Conservation (phyloP, 2,888 invertebrate species). For the Busseola fusca region DNA sequence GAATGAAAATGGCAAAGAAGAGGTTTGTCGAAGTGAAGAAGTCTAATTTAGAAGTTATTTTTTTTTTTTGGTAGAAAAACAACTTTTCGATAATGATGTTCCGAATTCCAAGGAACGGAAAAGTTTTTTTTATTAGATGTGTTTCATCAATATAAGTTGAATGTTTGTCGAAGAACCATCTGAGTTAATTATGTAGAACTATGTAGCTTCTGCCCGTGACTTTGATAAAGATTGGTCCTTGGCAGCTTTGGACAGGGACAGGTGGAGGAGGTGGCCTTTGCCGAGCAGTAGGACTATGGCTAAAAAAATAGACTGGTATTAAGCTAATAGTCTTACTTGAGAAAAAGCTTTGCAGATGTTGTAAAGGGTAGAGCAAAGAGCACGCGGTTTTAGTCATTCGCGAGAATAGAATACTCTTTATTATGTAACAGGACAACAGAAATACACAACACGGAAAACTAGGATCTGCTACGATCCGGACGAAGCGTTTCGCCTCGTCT, state of each 20-base stretch:
- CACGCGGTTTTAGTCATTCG: not conserved
- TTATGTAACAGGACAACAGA: no score
- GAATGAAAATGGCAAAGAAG: constrained; percentile 24
- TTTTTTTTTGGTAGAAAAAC: constrained; percentile 18
- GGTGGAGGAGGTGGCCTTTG: no score
- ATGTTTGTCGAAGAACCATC: not conserved
- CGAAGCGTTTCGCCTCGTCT: no score
- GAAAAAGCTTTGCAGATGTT: not conserved
- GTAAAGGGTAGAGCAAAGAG: not conserved
- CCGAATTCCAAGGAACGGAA: not conserved
- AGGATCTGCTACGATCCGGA: no score
- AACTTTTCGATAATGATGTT: not conserved
- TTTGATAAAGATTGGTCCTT: no score
- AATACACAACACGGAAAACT: no score
- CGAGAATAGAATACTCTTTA: no score
- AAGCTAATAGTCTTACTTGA: not conserved
- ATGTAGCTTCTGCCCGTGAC: not conserved
- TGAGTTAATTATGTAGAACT: not conserved
- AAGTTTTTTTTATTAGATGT: not conserved
- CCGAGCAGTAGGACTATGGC: no score
- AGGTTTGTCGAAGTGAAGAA: constrained; percentile 5
- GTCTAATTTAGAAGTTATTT: constrained; percentile 13
- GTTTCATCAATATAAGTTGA: not conserved
- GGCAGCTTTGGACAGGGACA: no score
- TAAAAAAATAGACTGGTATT: no score